Percentiles rank a stretch among this genome's conserved stretches.
phyloP scores from a whole-genome alignment of 2,888 invertebrate species.

The Stenodera caucasica region DNA sequence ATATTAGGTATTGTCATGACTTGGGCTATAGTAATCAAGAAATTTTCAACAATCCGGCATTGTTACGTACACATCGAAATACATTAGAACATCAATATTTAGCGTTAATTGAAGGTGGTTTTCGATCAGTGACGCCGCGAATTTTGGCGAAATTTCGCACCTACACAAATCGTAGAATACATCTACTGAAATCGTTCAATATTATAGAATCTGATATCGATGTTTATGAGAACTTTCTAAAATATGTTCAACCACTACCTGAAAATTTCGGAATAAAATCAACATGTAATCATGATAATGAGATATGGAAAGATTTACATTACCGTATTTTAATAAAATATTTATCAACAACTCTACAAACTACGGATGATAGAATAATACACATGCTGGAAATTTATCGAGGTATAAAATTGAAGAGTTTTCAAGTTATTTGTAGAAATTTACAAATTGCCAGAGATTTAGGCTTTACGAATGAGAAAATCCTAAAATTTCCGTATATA shows the following conservation, averaged over 20 bases:
- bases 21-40: constrained; percentile 59
- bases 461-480: constrained; percentile 58
- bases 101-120: constrained; percentile 65
- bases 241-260: constrained; percentile 40
- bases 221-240: constrained; percentile 51
- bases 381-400: constrained; percentile 51
- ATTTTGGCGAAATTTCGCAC: constrained; percentile 37
- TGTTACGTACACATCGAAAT: constrained; percentile 62
- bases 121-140: constrained; percentile 48
- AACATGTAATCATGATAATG: constrained; percentile 26
- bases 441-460: constrained; percentile 62
- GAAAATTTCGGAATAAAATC: constrained; percentile 27
- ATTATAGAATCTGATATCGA: constrained; percentile 52
- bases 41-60: constrained; percentile 58
- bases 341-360: constrained; percentile 43
- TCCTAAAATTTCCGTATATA: constrained; percentile 64
- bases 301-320: background rate
- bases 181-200: constrained; percentile 50
- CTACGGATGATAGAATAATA: constrained; percentile 48
- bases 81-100: constrained; percentile 65
- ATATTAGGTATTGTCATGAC: constrained; percentile 44
- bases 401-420: constrained; percentile 55
- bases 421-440: constrained; percentile 59
- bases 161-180: constrained; percentile 23
- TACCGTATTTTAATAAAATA: constrained; percentile 12